Conservation (phyloP, 2,888 invertebrate species). For the Pedicia rivosa region DNA sequence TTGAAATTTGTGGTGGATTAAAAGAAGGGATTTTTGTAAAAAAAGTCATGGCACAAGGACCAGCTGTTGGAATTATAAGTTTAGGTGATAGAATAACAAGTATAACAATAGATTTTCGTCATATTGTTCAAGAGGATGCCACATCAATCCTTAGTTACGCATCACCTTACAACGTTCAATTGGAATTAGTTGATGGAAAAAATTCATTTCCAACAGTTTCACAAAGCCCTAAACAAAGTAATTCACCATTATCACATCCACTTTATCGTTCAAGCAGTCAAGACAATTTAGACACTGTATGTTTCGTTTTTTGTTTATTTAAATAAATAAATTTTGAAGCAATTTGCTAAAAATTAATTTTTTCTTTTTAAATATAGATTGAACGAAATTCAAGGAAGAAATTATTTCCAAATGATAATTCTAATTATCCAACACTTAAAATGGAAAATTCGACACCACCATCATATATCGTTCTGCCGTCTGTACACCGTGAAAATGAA, state of each 20-base stretch:
- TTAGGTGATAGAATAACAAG: constrained; percentile 77
- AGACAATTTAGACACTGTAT: constrained; percentile 55
- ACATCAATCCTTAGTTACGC: constrained; percentile 78
- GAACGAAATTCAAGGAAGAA: constrained; percentile 12
- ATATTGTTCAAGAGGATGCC: constrained; percentile 82
- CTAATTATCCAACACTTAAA: constrained; percentile 12
- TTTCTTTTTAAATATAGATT: no score
- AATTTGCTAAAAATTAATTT: no score
- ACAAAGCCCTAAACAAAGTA: constrained; percentile 8
- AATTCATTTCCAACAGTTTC: constrained; percentile 9
- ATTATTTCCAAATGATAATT: constrained; percentile 9
- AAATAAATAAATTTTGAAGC: no score
- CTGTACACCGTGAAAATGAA: constrained; percentile 10
- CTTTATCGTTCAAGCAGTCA: constrained; percentile 51
- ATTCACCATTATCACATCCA: constrained; percentile 47
- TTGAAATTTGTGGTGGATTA: constrained; percentile 81
- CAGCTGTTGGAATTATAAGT: constrained; percentile 54
- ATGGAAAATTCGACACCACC: constrained; percentile 10
- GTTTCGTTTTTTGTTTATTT: no score
- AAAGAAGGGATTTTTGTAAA: constrained; percentile 79
- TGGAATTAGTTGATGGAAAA: constrained; percentile 50
- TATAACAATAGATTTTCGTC: constrained; percentile 72
- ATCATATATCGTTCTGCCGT: not conserved
- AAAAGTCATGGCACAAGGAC: constrained; percentile 71
- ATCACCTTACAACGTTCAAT: constrained; percentile 73